Percentiles rank a stretch among this genome's conserved stretches.
Evolutionary conservation across 2,888 invertebrate species (phyloP).

Genomic region (Pycnomerus fuliginosus): DNA sequence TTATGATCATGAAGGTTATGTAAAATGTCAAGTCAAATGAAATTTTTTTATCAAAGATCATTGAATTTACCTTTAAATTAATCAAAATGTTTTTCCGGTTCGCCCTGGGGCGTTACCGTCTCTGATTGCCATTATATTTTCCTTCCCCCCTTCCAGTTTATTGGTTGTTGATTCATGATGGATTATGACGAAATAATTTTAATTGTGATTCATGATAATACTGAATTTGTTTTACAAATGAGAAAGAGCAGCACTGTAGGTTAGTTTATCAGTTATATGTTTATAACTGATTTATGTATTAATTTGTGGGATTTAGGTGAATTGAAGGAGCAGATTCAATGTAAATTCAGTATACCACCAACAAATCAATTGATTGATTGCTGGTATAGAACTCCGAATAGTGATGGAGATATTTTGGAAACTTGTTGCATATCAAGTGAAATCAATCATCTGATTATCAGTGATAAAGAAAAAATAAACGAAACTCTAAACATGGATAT

Average conservation of each 20-base stretch:
- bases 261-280: too few species aligned
- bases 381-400: constrained; percentile 27
- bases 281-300: too few species aligned
- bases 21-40: too few species aligned
- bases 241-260: not conserved
- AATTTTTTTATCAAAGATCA: too few species aligned
- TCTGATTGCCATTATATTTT: not conserved
- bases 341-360: constrained; percentile 25
- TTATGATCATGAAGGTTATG: too few species aligned
- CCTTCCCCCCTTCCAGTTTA: not conserved
- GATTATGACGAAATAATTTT: not conserved
- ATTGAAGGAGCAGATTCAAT: constrained; percentile 18
- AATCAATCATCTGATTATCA: constrained; percentile 26
- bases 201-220: not conserved
- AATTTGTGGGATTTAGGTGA: too few species aligned
- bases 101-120: not conserved
- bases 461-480: constrained; percentile 8
- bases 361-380: constrained; percentile 30
- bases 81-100: too few species aligned
- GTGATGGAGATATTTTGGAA: constrained; percentile 28
- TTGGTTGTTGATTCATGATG: not conserved
- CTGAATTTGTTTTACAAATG: not conserved
- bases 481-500: too few species aligned
- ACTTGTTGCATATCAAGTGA: constrained; percentile 17
- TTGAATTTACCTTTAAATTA: too few species aligned